Evolutionary conservation across 1,140 invertebrate species (phyloP).

Genomic region (Papilio glaucus): DNA sequence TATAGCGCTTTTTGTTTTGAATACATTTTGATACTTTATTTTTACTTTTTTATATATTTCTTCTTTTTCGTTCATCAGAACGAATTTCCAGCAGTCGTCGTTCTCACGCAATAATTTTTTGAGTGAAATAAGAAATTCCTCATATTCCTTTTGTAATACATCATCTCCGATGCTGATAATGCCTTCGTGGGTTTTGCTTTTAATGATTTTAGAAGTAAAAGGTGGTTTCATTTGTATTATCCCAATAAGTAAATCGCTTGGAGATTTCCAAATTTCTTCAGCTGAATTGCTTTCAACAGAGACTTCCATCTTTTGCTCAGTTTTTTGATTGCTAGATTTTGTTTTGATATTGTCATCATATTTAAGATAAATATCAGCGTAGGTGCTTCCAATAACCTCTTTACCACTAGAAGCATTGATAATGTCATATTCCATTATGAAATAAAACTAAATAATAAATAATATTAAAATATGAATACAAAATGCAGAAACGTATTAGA

Average conservation of each 20-base stretch:
- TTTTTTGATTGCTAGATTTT: constrained; percentile 35
- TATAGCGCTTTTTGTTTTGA: constrained; percentile 60
- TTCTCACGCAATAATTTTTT: constrained; percentile 59
- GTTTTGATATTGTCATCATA: constrained; percentile 53
- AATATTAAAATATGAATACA: not conserved
- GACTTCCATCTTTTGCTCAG: constrained; percentile 18
- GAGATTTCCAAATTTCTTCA: constrained; percentile 62
- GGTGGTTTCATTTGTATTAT: constrained; percentile 67
- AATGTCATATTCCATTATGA: constrained; percentile 58
- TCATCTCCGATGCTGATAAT: constrained; percentile 68
- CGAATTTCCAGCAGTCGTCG: constrained; percentile 65
- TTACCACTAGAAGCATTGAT: constrained; percentile 48
- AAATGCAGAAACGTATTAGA: not conserved
- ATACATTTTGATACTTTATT: constrained; percentile 60
- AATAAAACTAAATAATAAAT: not conserved
- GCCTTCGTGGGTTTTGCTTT: constrained; percentile 72
- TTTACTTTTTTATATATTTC: constrained; percentile 56
- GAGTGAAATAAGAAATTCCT: constrained; percentile 54
- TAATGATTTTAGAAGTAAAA: constrained; percentile 76
- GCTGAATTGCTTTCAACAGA: constrained; percentile 15
- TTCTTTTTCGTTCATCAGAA: constrained; percentile 62
- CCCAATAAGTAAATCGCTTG: constrained; percentile 71
- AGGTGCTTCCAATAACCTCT: constrained; percentile 62
- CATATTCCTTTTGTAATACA: constrained; percentile 56
- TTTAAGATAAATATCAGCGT: constrained; percentile 68